phyloP scores from a whole-genome alignment of 2,888 invertebrate genomes.

The Ormyrus nitidulus region DNA sequence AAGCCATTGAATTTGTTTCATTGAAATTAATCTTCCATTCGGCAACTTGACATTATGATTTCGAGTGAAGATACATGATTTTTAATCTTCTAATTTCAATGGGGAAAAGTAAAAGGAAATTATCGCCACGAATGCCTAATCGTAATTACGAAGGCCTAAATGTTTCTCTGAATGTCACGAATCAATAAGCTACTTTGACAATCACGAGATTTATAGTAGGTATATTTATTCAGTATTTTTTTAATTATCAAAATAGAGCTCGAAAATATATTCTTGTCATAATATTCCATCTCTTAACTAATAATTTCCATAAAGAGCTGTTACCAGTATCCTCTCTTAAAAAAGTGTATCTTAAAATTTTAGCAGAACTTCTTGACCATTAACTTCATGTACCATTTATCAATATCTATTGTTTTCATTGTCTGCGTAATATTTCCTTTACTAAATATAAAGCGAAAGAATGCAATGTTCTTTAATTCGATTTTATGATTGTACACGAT shows the following conservation, averaged over 20 bases:
- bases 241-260: slow-evolving; percentile 18
- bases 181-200: slow-evolving; percentile 54
- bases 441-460: neutral
- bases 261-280: slow-evolving; percentile 2
- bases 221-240: slow-evolving; percentile 36
- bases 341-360: too few species aligned
- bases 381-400: slow-evolving; percentile 7
- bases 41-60: neutral
- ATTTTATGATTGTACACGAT: slow-evolving; percentile 46
- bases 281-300: neutral
- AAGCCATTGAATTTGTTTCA: too few species aligned
- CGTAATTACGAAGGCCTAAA: slow-evolving; percentile 42
- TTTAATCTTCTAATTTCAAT: neutral
- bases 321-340: too few species aligned
- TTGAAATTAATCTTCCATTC: too few species aligned
- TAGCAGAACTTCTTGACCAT: neutral
- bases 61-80: neutral
- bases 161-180: slow-evolving; percentile 44
- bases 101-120: slow-evolving; percentile 11
- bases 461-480: slow-evolving; percentile 20
- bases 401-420: slow-evolving; percentile 3
- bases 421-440: slow-evolving; percentile 3
- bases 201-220: slow-evolving; percentile 45
- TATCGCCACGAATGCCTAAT: slow-evolving; percentile 43
- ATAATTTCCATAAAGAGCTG: neutral